Percentiles rank a stretch among this genome's conserved stretches.
phyloP scores from a whole-genome alignment of 2,113 vertebrate species.

The Platysternon megacephalum region DNA sequence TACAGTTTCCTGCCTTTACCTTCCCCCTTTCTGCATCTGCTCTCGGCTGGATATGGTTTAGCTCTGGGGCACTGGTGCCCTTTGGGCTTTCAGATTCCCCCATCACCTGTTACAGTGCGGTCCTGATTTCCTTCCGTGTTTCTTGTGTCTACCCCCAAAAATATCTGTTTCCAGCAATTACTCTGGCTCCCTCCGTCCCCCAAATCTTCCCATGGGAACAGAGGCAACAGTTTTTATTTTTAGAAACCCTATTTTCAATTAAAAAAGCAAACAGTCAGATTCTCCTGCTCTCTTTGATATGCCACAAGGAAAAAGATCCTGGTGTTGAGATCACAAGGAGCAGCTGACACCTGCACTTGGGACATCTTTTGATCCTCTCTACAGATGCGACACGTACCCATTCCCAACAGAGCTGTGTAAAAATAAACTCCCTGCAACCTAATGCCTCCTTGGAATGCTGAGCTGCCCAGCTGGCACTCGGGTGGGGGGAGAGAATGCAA shows the following conservation, averaged over 20 bases:
- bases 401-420: slow-evolving; percentile 63
- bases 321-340: slow-evolving; percentile 74
- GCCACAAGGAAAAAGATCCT: slow-evolving; percentile 71
- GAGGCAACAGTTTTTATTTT: slow-evolving; percentile 67
- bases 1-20: background rate
- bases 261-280: slow-evolving; percentile 70
- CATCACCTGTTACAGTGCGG: slow-evolving; percentile 15
- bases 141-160: background rate
- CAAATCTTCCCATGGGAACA: slow-evolving; percentile 70
- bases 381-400: slow-evolving; percentile 72
- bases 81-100: background rate
- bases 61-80: background rate
- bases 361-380: slow-evolving; percentile 74
- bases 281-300: slow-evolving; percentile 75
- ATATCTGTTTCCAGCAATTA: slow-evolving; percentile 32
- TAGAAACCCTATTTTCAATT: slow-evolving; percentile 62
- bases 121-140: background rate
- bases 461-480: slow-evolving; percentile 40
- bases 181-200: slow-evolving; percentile 46
- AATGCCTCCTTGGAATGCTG: background rate
- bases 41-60: background rate
- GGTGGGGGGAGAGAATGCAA: background rate
- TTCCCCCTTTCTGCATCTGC: background rate
- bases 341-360: slow-evolving; percentile 70
- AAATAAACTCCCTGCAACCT: slow-evolving; percentile 70